These are phyloP conservation scores for Telmatochromis brachygnathus DNA, from an alignment of 2,113 vertebrate species.

Conservation along the genomic window DNA sequence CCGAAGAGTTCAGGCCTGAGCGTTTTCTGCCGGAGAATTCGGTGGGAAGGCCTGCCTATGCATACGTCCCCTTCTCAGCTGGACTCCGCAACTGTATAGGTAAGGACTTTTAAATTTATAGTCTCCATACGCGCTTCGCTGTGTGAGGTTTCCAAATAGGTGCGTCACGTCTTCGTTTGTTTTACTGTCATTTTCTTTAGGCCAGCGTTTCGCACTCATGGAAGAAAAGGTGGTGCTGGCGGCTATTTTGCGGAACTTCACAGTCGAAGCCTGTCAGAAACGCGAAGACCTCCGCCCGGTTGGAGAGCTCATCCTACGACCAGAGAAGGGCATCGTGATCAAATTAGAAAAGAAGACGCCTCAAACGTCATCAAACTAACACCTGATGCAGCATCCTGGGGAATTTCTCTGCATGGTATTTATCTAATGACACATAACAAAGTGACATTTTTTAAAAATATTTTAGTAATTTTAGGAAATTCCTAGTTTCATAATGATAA, in stretches of 20 bases:
- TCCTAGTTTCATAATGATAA: background rate
- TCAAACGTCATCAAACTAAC: background rate
- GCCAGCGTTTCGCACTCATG: constrained; percentile 89
- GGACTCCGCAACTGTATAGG: constrained; percentile 94
- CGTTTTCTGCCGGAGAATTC: constrained; percentile 83
- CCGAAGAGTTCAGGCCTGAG: constrained; percentile 87
- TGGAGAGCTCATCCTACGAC: constrained; percentile 86
- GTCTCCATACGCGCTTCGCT: background rate
- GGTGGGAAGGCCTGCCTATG: constrained; percentile 75
- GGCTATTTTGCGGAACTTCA: constrained; percentile 78
- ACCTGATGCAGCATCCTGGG: background rate
- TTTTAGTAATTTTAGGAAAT: background rate
- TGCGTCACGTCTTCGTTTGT: background rate
- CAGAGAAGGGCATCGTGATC: constrained; percentile 82
- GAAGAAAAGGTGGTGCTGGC: constrained; percentile 88
- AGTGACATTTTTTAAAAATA: background rate
- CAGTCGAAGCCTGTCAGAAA: constrained; percentile 77
- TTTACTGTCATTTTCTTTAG: constrained; percentile 42
- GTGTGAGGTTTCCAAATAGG: background rate
- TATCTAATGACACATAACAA: background rate
- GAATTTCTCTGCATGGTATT: background rate
- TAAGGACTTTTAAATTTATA: constrained; percentile 45
- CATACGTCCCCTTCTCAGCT: constrained; percentile 91
- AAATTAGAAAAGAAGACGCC: constrained; percentile 73
- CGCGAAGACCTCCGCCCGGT: constrained; percentile 75